These are phyloP conservation scores for Sebastes trivittatus DNA, from an alignment of 2,797 vertebrate species.

Conservation along the genomic window DNA sequence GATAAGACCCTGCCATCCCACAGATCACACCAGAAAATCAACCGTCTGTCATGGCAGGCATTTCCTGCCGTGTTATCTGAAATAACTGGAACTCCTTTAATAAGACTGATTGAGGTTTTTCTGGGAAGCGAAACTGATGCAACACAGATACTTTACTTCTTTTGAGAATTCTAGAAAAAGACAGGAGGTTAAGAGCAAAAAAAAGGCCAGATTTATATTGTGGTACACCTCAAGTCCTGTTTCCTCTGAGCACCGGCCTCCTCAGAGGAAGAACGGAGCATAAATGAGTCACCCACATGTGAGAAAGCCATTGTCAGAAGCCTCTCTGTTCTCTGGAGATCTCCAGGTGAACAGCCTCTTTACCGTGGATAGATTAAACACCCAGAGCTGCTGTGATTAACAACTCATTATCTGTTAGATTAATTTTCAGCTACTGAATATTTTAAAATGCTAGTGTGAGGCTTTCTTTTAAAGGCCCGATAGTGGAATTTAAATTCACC, in stretches of 20 bases:
- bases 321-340: neutral
- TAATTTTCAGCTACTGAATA: conserved; percentile 45
- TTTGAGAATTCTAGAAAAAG: neutral
- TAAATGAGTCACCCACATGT: neutral
- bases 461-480: conserved; percentile 12
- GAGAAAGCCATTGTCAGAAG: neutral
- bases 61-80: conserved; percentile 19
- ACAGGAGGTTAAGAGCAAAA: neutral
- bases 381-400: conserved; percentile 44
- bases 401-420: conserved; percentile 53
- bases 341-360: conserved; percentile 18
- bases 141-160: neutral
- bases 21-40: conserved; percentile 45
- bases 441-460: conserved; percentile 25
- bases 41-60: conserved; percentile 15
- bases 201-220: no score
- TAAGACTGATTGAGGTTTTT: neutral
- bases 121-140: neutral
- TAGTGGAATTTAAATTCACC: conserved; percentile 23
- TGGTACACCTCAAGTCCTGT: neutral
- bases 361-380: conserved; percentile 33
- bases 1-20: conserved; percentile 37
- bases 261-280: neutral
- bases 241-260: neutral
- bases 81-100: conserved; percentile 33